phyloP scores from a whole-genome alignment of 2,888 invertebrate species.

The Epiperipatus broadwayi region DNA sequence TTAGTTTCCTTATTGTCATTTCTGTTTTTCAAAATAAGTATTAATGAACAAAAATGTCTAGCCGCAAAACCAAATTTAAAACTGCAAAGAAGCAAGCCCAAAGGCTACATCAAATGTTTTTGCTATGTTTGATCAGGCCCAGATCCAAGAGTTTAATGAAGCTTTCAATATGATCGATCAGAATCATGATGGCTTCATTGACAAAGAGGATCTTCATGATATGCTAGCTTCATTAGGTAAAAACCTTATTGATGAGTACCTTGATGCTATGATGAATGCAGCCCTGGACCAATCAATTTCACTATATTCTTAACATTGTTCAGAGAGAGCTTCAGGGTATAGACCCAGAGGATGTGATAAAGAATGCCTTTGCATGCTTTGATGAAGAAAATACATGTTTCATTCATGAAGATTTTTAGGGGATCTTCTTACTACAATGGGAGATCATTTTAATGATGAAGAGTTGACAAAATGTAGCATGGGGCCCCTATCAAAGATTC shows the following conservation, averaged over 20 bases:
- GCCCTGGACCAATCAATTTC: conserved; percentile 98
- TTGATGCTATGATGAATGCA: conserved; percentile 96
- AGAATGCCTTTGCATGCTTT: conserved; percentile 99
- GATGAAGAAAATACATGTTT: conserved; percentile 88
- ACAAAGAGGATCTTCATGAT: conserved; percentile 94
- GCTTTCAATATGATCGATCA: conserved; percentile 99
- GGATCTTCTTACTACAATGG: conserved; percentile 90
- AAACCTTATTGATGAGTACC: conserved; percentile 82
- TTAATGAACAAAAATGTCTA: conserved; percentile 84
- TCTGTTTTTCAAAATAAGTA: too few relatives aligned
- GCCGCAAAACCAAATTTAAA: conserved; percentile 87
- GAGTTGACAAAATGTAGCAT: conserved; percentile 95
- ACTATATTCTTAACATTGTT: conserved; percentile 98
- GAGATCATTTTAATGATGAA: conserved; percentile 69
- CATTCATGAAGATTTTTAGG: conserved; percentile 77
- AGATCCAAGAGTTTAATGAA: conserved; percentile 98
- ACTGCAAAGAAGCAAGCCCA: conserved; percentile 94
- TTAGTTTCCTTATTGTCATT: too few relatives aligned
- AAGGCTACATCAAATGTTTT: conserved; percentile 98
- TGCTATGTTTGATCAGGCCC: conserved; percentile 99
- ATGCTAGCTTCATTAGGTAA: conserved; percentile 98
- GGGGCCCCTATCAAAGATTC: conserved; percentile 89
- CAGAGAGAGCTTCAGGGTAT: conserved; percentile 94
- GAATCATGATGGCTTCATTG: conserved; percentile 94
- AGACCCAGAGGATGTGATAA: conserved; percentile 96